Percentiles rank a stretch among this genome's conserved stretches.
phyloP scores from a whole-genome alignment of 2,113 vertebrate genomes.

The Chloropsis hardwickii region DNA sequence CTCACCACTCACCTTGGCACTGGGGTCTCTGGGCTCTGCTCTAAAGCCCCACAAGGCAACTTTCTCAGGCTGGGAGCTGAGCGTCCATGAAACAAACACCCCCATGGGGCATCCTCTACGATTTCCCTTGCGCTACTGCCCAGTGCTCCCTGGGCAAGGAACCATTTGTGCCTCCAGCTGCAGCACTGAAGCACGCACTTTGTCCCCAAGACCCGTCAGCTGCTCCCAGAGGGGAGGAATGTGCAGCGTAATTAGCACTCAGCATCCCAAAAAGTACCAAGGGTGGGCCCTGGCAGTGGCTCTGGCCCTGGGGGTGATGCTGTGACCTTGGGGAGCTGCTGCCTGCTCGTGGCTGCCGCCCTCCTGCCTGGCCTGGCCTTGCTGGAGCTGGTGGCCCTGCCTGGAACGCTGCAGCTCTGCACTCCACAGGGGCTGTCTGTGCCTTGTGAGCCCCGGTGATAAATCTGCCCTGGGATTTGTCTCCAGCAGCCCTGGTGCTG shows the following conservation, averaged over 20 bases:
- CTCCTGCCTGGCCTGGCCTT: fast-evolving
- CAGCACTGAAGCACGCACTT: fast-evolving
- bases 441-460: not conserved
- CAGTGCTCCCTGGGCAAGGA: not conserved
- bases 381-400: not conserved
- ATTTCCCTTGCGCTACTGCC: not conserved
- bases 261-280: not conserved
- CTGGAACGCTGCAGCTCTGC: not conserved
- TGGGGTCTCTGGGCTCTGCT: not conserved
- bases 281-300: fast-evolving
- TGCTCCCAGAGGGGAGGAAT: not conserved
- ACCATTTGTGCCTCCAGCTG: not conserved
- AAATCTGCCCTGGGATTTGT: not conserved
- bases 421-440: fast-evolving
- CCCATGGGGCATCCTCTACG: fast-evolving
- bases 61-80: not conserved
- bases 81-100: not conserved
- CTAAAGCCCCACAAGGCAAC: not conserved
- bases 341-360: not conserved
- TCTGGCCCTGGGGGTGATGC: not conserved
- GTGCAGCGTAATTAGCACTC: not conserved
- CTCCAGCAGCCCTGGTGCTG: not conserved
- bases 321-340: not conserved
- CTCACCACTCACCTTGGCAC: not conserved
- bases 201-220: not conserved